These are phyloP conservation scores for Campopleginae sp. DNA, from an alignment of 2,888 invertebrate species.

Conservation along the genomic window DNA sequence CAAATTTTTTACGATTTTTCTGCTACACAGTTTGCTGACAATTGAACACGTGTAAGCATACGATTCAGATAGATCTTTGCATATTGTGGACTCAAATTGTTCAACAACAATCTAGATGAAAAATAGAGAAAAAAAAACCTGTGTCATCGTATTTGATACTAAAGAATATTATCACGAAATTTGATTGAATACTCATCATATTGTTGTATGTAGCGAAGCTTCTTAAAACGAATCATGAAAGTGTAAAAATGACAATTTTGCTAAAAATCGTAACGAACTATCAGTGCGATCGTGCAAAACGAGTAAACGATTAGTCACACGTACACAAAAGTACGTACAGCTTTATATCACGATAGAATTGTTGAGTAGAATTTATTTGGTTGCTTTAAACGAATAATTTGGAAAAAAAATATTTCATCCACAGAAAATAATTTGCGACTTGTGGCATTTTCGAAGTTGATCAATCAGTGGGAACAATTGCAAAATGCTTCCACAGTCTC, in stretches of 20 bases:
- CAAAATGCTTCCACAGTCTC: constrained; percentile 7
- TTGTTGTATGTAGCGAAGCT: too few relatives aligned
- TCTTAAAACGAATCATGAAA: constrained; percentile 17
- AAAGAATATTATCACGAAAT: too few relatives aligned
- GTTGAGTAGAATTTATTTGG: not conserved
- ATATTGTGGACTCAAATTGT: too few relatives aligned
- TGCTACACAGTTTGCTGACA: too few relatives aligned
- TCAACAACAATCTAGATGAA: too few relatives aligned
- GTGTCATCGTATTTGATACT: too few relatives aligned
- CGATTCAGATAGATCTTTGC: too few relatives aligned
- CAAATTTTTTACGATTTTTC: too few relatives aligned
- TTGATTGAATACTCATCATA: too few relatives aligned
- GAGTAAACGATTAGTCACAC: constrained; percentile 31
- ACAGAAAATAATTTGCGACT: not conserved
- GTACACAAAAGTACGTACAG: not conserved
- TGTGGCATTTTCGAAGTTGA: constrained; percentile 8
- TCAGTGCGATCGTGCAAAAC: constrained; percentile 23
- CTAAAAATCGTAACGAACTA: constrained; percentile 15
- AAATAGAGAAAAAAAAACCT: too few relatives aligned
- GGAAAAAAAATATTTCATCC: not conserved
- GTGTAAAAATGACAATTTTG: constrained; percentile 10
- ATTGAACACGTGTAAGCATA: too few relatives aligned
- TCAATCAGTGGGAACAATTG: not conserved
- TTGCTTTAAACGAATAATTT: not conserved
- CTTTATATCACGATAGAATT: not conserved